Conservation (phyloP, 2,797 vertebrate species). For the Gobionotothen gibberifrons region DNA sequence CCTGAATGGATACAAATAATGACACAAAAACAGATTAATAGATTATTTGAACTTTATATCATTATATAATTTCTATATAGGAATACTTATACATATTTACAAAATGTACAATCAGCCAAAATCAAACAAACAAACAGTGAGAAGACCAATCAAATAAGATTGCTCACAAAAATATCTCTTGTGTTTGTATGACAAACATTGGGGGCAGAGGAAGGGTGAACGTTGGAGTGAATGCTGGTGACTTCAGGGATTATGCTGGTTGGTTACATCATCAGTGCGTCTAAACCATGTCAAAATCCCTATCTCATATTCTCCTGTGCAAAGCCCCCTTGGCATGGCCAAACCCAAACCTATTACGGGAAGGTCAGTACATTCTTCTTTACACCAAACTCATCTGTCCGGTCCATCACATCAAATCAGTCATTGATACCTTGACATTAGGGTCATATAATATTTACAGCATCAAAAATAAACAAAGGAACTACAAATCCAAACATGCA, state of each 20-base stretch:
- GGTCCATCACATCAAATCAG: conserved; percentile 54
- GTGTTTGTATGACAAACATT: conserved; percentile 84
- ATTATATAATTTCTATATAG: conserved; percentile 81
- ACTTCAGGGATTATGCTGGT: conserved; percentile 74
- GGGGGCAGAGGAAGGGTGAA: conserved; percentile 62
- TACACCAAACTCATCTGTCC: conserved; percentile 50
- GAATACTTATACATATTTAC: conserved; percentile 80
- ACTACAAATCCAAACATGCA: conserved; percentile 76
- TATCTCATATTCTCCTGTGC: conserved; percentile 48
- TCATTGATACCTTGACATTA: conserved; percentile 57
- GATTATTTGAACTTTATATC: conserved; percentile 82
- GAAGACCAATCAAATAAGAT: conserved; percentile 71
- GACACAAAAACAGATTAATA: conserved; percentile 56
- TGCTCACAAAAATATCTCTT: conserved; percentile 71
- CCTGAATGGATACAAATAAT: conserved; percentile 31
- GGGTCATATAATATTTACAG: conserved; percentile 78
- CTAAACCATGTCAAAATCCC: conserved; percentile 56
- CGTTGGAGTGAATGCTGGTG: conserved; percentile 76
- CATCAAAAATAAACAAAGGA: conserved; percentile 68
- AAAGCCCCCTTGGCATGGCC: conserved; percentile 54
- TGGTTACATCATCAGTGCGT: conserved; percentile 63
- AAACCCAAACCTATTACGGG: conserved; percentile 52
- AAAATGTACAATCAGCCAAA: conserved; percentile 84
- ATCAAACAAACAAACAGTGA: conserved; percentile 77
- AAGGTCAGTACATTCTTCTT: conserved; percentile 74